These are phyloP conservation scores for Ophion slaviceki DNA, from an alignment of 2,888 invertebrate genomes.

Conservation along the genomic window DNA sequence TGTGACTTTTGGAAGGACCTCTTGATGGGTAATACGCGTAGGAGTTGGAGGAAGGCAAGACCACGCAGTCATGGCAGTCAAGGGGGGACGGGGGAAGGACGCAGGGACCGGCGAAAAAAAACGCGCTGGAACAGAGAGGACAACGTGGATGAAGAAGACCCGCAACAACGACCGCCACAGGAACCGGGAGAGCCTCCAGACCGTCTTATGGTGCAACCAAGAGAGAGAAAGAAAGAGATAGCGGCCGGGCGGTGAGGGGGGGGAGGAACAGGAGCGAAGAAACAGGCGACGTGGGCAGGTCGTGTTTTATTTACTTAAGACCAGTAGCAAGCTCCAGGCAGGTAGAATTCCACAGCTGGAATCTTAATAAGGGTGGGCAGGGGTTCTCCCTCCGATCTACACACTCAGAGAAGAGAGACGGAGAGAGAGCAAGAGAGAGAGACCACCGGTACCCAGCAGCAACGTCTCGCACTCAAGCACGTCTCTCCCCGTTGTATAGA, in stretches of 20 bases:
- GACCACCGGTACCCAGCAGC: conserved; percentile 26
- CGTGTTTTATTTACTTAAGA: conserved; percentile 83
- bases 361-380: conserved; percentile 83
- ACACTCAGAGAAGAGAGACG: conserved; percentile 23
- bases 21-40: conserved; percentile 16
- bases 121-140: conserved; percentile 30
- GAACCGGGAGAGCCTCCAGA: conserved; percentile 39
- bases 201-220: conserved; percentile 23
- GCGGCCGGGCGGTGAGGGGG: conserved; percentile 15
- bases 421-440: conserved; percentile 11
- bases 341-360: conserved; percentile 83
- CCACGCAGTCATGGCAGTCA: conserved; percentile 35
- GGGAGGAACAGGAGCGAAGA: conserved; percentile 65
- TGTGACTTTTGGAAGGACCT: conserved; percentile 14
- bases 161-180: conserved; percentile 59
- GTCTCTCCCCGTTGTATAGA: conserved; percentile 26
- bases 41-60: conserved; percentile 34
- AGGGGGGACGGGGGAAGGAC: conserved; percentile 43
- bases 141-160: conserved; percentile 62
- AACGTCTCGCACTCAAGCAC: conserved; percentile 45
- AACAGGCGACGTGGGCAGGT: conserved; percentile 77
- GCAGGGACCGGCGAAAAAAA: conserved; percentile 52
- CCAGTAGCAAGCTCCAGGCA: conserved; percentile 82
- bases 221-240: conserved; percentile 46
- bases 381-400: conserved; percentile 75